Percentiles rank a stretch among this genome's conserved stretches.
Evolutionary conservation across 2,888 invertebrate genomes (phyloP).

Genomic region (Beris morrisii): DNA sequence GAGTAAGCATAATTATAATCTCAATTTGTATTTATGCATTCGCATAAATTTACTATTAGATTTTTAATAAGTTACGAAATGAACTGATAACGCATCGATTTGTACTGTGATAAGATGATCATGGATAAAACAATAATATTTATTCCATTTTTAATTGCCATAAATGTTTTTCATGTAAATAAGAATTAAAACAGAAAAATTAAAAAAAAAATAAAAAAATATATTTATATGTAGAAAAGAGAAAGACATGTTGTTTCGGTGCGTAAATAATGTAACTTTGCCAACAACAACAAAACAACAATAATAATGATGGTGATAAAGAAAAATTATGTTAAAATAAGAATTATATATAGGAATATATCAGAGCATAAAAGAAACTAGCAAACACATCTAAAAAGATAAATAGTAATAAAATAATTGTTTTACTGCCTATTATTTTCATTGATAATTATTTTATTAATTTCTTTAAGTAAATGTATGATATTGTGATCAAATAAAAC

Average conservation of each 20-base stretch:
- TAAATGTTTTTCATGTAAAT: constrained; percentile 13
- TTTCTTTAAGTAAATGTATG: neutral
- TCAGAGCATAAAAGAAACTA: constrained; percentile 6
- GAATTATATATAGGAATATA: neutral
- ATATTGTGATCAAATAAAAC: constrained; percentile 11
- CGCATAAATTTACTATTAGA: too few relatives aligned
- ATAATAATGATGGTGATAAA: too few relatives aligned
- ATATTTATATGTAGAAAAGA: too few relatives aligned
- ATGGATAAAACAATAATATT: constrained; percentile 12
- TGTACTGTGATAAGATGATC: constrained; percentile 19
- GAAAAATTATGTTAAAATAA: neutral
- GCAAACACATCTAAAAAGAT: constrained; percentile 2
- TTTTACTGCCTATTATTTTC: too few relatives aligned
- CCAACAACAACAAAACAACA: neutral
- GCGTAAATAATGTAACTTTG: constrained; percentile 7
- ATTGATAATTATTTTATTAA: neutral
- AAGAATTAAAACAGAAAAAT: neutral
- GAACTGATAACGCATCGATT: constrained; percentile 15
- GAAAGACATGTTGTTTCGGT: constrained; percentile 5
- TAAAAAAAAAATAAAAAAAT: neutral
- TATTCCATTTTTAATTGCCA: constrained; percentile 12
- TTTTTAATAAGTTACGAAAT: too few relatives aligned
- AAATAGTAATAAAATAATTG: too few relatives aligned
- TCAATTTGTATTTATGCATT: too few relatives aligned
- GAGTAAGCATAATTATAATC: too few relatives aligned